A percentile compares a stretch with the other conserved stretches of the same genome.
These are phyloP conservation scores for Ptychoptera contaminata DNA, from an alignment of 2,888 invertebrate species.

Conservation along the genomic window DNA sequence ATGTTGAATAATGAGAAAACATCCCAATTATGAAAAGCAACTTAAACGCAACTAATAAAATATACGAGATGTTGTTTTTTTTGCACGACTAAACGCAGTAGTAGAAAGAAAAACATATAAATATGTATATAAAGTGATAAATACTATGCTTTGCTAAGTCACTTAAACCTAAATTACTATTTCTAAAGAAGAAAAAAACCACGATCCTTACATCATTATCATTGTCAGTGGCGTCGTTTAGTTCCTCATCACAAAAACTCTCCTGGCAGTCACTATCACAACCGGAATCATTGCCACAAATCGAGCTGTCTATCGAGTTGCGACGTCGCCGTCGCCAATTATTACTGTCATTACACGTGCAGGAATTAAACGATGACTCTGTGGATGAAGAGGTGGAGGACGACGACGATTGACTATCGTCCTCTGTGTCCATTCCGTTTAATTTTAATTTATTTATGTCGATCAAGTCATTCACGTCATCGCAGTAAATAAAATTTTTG, in stretches of 20 bases:
- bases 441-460: not conserved
- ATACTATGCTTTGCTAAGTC: no score
- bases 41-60: no score
- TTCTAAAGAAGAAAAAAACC: no score
- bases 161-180: no score
- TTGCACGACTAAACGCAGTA: no score
- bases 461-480: not conserved
- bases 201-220: slow-evolving; percentile 4
- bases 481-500: slow-evolving; percentile 1
- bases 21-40: no score
- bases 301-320: slow-evolving; percentile 8
- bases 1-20: no score
- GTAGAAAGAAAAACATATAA: no score
- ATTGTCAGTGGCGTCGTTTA: slow-evolving; percentile 24
- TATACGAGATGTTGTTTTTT: no score
- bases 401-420: slow-evolving; percentile 22
- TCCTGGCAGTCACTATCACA: slow-evolving; percentile 35
- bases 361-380: slow-evolving; percentile 21
- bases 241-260: slow-evolving; percentile 25
- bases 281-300: slow-evolving; percentile 34
- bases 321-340: not conserved
- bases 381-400: slow-evolving; percentile 12
- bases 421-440: slow-evolving; percentile 14
- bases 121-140: no score
- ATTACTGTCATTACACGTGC: slow-evolving; percentile 4